A percentile compares a stretch with the other conserved stretches of the same genome.
phyloP scores from a whole-genome alignment of 64 coral and sea anemone species.

The Astreopora myriophthalma region DNA sequence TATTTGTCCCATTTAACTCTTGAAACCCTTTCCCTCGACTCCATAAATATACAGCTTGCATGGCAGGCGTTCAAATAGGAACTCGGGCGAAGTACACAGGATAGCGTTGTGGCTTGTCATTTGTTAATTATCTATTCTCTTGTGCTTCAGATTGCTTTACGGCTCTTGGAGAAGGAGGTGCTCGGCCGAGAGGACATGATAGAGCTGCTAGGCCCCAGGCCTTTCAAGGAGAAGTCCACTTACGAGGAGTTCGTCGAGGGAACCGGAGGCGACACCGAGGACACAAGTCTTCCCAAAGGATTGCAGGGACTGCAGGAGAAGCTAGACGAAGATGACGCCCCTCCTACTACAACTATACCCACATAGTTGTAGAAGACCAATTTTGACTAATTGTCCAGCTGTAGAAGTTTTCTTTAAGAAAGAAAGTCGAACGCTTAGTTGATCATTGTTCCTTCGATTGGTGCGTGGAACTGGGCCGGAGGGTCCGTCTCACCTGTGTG shows the following conservation, averaged over 20 bases:
- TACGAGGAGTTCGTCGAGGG: conserved; percentile 99
- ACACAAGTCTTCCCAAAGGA: conserved; percentile 91
- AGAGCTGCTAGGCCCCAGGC: conserved; percentile 89
- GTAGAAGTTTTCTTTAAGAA: no score
- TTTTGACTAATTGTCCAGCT: no score
- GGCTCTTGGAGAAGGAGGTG: conserved; percentile 91
- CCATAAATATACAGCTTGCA: no score
- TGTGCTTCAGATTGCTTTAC: conserved; percentile 73
- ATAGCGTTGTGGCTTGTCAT: neutral
- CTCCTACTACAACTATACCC: conserved; percentile 49
- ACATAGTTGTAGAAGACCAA: no score
- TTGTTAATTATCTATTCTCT: neutral
- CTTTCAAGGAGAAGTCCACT: conserved; percentile 97
- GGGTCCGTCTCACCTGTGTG: no score
- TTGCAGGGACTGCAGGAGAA: conserved; percentile 85
- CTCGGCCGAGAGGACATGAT: conserved; percentile 97
- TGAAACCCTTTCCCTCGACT: no score
- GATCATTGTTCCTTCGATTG: no score
- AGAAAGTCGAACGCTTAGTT: no score
- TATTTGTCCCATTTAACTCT: no score
- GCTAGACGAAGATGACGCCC: conserved; percentile 37
- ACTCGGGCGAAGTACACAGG: no score
- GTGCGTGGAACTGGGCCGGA: no score
- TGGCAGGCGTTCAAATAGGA: no score
- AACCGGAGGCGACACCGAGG: conserved; percentile 90